phyloP scores from a whole-genome alignment of 2,888 invertebrate genomes.

The Aphidoletes aphidimyza region DNA sequence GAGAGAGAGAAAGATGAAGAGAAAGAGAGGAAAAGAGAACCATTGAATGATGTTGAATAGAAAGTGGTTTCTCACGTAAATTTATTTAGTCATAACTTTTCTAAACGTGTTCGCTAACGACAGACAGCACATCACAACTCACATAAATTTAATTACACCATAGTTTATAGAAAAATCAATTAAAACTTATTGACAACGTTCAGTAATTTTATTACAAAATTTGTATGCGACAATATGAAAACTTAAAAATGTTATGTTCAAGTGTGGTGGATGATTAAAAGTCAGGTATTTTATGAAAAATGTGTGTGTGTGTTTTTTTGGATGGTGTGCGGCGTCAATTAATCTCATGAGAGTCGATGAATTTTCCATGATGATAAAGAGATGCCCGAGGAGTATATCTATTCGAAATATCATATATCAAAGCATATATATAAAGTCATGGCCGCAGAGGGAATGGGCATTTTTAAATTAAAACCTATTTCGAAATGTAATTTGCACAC shows the following conservation, averaged over 20 bases:
- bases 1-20: background rate
- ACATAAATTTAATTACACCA: background rate
- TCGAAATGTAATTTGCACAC: conserved; percentile 33
- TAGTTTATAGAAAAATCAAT: conserved; percentile 45
- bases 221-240: background rate
- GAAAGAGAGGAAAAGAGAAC: background rate
- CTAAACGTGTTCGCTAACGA: conserved; percentile 12
- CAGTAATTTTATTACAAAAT: conserved; percentile 16
- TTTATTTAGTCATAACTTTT: conserved; percentile 37
- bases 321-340: background rate
- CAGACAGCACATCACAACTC: background rate
- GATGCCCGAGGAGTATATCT: background rate
- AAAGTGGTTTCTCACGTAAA: conserved; percentile 16
- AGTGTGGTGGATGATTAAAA: conserved; percentile 22
- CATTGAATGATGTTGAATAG: background rate
- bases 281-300: conserved; percentile 14
- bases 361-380: background rate
- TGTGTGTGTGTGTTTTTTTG: background rate
- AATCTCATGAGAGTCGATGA: background rate
- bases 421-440: background rate
- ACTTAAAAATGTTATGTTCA: conserved; percentile 22
- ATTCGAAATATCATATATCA: background rate
- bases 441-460: background rate
- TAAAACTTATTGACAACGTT: conserved; percentile 43
- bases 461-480: conserved; percentile 52